Conservation (phyloP, 2,888 invertebrate species). For the Helobdella robusta region DNA sequence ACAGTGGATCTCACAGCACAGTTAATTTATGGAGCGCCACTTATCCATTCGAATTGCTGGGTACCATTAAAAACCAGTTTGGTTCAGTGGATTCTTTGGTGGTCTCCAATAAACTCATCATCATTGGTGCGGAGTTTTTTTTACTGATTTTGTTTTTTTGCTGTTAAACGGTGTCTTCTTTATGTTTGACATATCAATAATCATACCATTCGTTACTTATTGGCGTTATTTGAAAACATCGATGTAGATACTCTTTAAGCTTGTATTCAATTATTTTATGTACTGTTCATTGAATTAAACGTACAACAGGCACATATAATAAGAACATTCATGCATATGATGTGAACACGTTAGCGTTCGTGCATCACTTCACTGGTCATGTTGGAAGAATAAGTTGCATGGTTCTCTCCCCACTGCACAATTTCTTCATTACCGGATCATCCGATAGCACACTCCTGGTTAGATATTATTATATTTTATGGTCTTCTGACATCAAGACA, state of each 20-base stretch:
- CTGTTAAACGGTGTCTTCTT: neutral
- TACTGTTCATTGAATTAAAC: slow-evolving; percentile 11
- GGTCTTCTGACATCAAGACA: no score
- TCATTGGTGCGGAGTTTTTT: slow-evolving; percentile 38
- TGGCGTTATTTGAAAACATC: neutral
- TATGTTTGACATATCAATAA: neutral
- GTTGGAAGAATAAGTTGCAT: slow-evolving; percentile 40
- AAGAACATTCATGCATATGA: slow-evolving; percentile 42
- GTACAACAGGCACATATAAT: slow-evolving; percentile 42
- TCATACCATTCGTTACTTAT: no score
- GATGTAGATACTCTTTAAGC: neutral
- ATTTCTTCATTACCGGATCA: slow-evolving; percentile 43
- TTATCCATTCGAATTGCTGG: slow-evolving; percentile 36
- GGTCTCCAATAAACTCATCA: slow-evolving; percentile 40
- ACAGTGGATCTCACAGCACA: slow-evolving; percentile 45
- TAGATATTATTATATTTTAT: neutral
- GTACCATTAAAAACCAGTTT: slow-evolving; percentile 41
- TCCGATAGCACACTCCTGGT: slow-evolving; percentile 43
- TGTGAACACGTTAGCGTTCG: slow-evolving; percentile 37
- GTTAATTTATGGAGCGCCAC: slow-evolving; percentile 44
- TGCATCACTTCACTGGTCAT: slow-evolving; percentile 41
- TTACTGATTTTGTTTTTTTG: neutral
- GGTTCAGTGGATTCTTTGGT: slow-evolving; percentile 44
- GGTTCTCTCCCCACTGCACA: slow-evolving; percentile 39
- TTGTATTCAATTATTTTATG: neutral